These are phyloP conservation scores for Cricetomys ansorgei DNA, from an alignment of 2,113 vertebrate species.

Conservation along the genomic window DNA sequence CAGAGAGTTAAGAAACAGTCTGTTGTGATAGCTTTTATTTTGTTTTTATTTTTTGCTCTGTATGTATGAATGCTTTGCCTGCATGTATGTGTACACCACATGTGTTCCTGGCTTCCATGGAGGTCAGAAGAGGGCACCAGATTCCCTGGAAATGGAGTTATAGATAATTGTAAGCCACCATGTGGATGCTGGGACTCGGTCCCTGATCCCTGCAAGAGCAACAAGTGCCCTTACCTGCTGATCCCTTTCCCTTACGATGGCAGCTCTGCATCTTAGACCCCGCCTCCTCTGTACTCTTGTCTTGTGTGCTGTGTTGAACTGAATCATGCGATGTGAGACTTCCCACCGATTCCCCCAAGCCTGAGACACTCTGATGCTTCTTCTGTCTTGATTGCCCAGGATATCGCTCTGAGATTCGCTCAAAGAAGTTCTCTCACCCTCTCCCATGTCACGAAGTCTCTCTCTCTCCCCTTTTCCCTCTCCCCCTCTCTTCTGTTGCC, in stretches of 20 bases:
- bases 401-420: neutral
- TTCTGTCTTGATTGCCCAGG: neutral
- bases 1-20: neutral
- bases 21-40: neutral
- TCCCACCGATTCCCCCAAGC: too few relatives aligned
- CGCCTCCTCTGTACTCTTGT: neutral
- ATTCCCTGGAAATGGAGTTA: neutral
- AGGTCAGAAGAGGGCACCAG: neutral
- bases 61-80: neutral
- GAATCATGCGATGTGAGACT: neutral
- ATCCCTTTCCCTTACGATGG: neutral
- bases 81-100: neutral
- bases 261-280: neutral
- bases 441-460: neutral
- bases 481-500: neutral
- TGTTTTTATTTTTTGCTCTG: neutral
- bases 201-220: neutral
- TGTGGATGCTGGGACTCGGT: neutral
- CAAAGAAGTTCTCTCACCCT: neutral
- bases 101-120: neutral
- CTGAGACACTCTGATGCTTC: neutral
- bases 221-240: neutral
- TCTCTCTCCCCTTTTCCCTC: neutral
- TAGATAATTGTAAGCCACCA: neutral
- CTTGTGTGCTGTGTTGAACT: neutral